Evolutionary conservation across 30 jellyfish, hydroid and myxozoan species (phyloP), one percentile per base, ranked within the genome.

Genomic region (Chrysaora quinquecirrha): DNA sequence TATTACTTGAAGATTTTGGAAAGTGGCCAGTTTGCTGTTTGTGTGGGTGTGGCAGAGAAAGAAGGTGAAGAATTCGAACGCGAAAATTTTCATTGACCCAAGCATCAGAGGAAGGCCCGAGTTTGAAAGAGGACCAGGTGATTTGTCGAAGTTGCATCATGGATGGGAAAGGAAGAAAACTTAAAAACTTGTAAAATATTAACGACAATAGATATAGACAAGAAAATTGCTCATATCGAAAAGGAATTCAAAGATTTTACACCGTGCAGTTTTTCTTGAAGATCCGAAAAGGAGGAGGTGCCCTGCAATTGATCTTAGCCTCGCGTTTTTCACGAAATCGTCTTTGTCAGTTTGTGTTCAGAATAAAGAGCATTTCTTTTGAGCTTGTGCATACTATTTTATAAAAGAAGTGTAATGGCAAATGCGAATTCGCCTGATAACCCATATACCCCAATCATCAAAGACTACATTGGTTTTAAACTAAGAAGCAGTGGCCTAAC

Each of bases 401-500:
- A 3, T 38, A 38, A 3, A 38, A 38, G 6, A 21, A 56, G 21
- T 25, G 35, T 46, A 54, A 91, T 91, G 98, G 98, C 98, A 48
- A 79, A 86, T 68, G 95, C 96, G 27, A 30, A 29, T 22, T 71
- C 96, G 46, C 82, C 95, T 16, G 87, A 83, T 30, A 76, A 71
- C 65, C 85, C 90, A 60, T 74, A 78, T 71, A 76, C 83, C 24
- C 79, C 87, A 72, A 56, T 91, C 18, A 80, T 91, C 24, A 78
- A 85, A 68, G 95, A 83, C 63, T 91, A 75, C 69, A 67, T 91
- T 46, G 96, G 97, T 23, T 79, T 23, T 64, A 91, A 83, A 67
- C 79, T 91, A 22, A 68, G 98, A 28, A 34, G 80, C 48, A 73
- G 74, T 20, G 87, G 82, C 9, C 18, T 91, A 31, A 28, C 34